Base-by-base conservation (phyloP, 1,140 invertebrate genomes). In the Dreissena rostriformis region DNA sequence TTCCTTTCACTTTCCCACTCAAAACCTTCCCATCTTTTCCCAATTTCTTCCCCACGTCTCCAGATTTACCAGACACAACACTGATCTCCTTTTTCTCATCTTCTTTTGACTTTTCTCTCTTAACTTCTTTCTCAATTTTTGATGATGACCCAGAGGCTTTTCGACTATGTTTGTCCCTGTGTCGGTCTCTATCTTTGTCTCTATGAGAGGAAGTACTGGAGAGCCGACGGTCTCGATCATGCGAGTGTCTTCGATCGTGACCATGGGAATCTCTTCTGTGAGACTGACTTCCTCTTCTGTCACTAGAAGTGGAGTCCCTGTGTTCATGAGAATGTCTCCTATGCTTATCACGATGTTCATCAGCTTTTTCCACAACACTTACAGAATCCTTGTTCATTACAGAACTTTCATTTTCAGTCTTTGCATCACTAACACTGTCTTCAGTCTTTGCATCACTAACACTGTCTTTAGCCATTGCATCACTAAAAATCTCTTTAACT, bases 271-370 rank as follows among this genome's bases (percentile, higher is more conserved):
- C 77, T 29, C 66, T 70, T 57, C 77, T 53, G 29, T 28, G 49
- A 22, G 75, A 77, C 52, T 68, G 39, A n/a, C 67, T 57, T 17
- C 63, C 53, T 51, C 26, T 63, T 51, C 53, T 73, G 19, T 74
- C 79, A 6, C 72, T 70, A 52, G 52, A 63, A 11, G 52, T 39
- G 11, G 79, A 82, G 12, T 82, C 70, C 66, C 29, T 73, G 17
- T 28, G 53, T 17, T 82, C 70, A 82, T 63, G 29, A 26, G 68
- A 66, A 74, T 82, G 79, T 28, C 68, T 75, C 22, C 51, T 53
- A 68, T 82, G 80, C 68, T 83, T 72, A 63, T 83, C 72, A 63
- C 68, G 73, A 68, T 39, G 39, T 39, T 39, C 79, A 73, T 8
- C 29, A 26, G 19, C 28, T 67, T 75, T 61, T 52, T 74, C 29